phyloP scores from a whole-genome alignment of 2,797 vertebrate species.

The Melopsittacus undulatus region DNA sequence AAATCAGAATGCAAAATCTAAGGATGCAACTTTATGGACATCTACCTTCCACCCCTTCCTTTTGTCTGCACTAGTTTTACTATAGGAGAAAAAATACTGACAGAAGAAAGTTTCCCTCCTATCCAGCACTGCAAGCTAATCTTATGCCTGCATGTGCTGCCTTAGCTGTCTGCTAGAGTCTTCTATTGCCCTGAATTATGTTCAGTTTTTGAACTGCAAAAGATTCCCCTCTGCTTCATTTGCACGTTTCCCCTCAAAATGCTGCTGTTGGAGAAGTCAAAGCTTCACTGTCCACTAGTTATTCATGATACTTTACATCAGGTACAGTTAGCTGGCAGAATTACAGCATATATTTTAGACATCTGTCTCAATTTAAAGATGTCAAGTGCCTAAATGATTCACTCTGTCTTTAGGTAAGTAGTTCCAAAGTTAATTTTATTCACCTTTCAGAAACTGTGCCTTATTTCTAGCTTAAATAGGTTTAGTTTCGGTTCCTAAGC shows the following conservation, averaged over 20 bases:
- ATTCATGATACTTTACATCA: not conserved
- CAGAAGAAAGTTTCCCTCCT: not conserved
- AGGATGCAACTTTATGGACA: not conserved
- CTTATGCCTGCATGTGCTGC: not conserved
- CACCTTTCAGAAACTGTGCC: not conserved
- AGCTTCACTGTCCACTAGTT: not conserved
- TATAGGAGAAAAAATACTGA: not conserved
- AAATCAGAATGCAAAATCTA: not conserved
- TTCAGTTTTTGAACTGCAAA: not conserved
- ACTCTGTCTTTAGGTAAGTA: not conserved
- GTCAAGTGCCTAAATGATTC: not conserved
- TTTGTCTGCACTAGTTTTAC: not conserved
- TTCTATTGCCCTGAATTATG: not conserved
- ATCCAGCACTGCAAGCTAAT: not conserved
- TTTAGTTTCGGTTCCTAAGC: not conserved
- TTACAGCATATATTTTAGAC: not conserved
- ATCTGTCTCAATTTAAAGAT: not conserved
- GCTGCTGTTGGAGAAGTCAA: not conserved
- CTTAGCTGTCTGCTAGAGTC: not conserved
- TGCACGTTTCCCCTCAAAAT: not conserved
- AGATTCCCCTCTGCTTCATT: not conserved
- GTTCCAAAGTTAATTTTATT: not conserved
- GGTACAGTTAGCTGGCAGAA: not conserved
- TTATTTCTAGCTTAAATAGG: not conserved
- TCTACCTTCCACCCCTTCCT: not conserved